Base-by-base conservation (phyloP, 2,888 invertebrate genomes). In the Onthophagus sagittarius region DNA sequence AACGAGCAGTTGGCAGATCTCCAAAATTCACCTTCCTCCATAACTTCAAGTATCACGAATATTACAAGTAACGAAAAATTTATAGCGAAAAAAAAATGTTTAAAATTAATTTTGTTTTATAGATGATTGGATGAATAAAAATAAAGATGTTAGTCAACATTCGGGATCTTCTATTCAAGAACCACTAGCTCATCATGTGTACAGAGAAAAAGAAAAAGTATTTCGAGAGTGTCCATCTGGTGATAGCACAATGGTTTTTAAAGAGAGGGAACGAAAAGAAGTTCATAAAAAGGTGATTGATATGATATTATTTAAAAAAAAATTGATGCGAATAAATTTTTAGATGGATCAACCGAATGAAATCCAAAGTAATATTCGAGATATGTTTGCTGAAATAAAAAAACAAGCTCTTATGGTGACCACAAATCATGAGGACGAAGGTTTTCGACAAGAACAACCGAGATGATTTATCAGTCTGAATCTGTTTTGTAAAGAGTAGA, bases 1-100 rank as follows among this genome's bases (percentile, higher is more conserved):
- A 83, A 83, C 72, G 82, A 83, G 64, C 84, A 85, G 75, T 76
- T 86, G 73, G 72, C 75, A 13, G 80, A 81, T 69, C 75, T 82
- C 62, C 80, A 82, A 69, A 78, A 77, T 71, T 74, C 72, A 39
- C 75, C 78, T 13, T 75, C 78, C 1, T 77, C 78, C 0, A 75
- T 75, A 15, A 73, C 75, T 15, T 77, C 78, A 4, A 79, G 78
- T 73, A 69, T 74, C 11, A 77, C 73, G 15, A 78, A 75, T 23
- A 64, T 77, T n/a, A 71, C 76, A 64, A 76, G 79, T 77, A 73
- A 73, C 23, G 23, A 3, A 23, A 23, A 23, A 23, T 23, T 23
- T 2, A 23, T 39, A 69, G 14, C 14, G n/a, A 64, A 7, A 14
- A 14, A 63, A 14, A n/a, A n/a, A n/a, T 63, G 63, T 63, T 23